Evolutionary conservation across 2,113 vertebrate species (phyloP).

Genomic region (Daphoenositta chrysoptera): DNA sequence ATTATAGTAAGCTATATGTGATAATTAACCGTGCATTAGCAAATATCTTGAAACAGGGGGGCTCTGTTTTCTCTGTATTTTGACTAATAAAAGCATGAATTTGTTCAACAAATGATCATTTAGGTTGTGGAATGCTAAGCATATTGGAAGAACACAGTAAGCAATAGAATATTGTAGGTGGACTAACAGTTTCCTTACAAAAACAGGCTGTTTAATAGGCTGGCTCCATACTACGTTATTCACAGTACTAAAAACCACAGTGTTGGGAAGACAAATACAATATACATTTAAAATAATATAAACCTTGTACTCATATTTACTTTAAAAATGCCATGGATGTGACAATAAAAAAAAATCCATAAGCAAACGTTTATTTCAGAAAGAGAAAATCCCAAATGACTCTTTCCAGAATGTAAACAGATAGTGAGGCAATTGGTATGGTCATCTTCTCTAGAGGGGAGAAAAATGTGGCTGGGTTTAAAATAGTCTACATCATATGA

Average conservation of each 20-base stretch:
- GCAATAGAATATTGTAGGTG: conserved; percentile 81
- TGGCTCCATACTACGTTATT: conserved; percentile 81
- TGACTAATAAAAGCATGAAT: conserved; percentile 86
- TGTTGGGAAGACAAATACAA: conserved; percentile 82
- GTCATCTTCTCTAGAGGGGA: conserved; percentile 21
- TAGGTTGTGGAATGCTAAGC: conserved; percentile 81
- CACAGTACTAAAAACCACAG: conserved; percentile 80
- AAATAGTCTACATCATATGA: conserved; percentile 4
- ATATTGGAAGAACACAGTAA: conserved; percentile 80
- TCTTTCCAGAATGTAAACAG: conserved; percentile 56
- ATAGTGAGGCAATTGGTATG: conserved; percentile 54
- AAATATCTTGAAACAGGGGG: conserved; percentile 84
- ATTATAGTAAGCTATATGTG: conserved; percentile 87
- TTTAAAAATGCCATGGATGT: conserved; percentile 74
- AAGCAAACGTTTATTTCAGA: conserved; percentile 64
- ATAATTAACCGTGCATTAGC: conserved; percentile 88
- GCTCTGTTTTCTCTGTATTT: conserved; percentile 84
- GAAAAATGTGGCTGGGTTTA: conserved; percentile 12
- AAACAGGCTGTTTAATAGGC: conserved; percentile 84
- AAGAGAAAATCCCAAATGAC: conserved; percentile 53
- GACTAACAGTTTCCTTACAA: conserved; percentile 81
- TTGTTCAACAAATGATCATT: conserved; percentile 89
- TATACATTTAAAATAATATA: conserved; percentile 83
- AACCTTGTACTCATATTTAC: conserved; percentile 79
- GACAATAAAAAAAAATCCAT: conserved; percentile 73